A percentile compares a stretch with the other conserved stretches of the same genome.
phyloP scores from a whole-genome alignment of 2,113 vertebrate genomes.

The Theristicus caerulescens region DNA sequence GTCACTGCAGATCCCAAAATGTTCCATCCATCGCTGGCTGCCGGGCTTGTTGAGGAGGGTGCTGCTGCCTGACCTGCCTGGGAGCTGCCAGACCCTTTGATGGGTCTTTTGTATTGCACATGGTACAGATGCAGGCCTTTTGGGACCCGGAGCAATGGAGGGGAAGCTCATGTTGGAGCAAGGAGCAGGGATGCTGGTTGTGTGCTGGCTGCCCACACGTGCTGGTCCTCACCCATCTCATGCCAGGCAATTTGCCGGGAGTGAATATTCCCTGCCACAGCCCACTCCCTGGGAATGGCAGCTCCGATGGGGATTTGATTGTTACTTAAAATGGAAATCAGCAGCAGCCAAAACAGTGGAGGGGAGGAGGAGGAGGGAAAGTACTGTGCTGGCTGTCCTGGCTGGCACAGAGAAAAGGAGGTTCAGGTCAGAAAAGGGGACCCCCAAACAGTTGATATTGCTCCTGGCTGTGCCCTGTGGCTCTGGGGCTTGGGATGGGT shows the following conservation, averaged over 20 bases:
- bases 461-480: background rate
- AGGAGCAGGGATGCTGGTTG: background rate
- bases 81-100: background rate
- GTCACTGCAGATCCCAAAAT: background rate
- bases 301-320: background rate
- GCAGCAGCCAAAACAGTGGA: background rate
- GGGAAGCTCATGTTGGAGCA: background rate
- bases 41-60: background rate
- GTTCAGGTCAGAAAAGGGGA: background rate
- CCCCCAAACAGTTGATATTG: background rate
- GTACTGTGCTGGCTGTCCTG: accelerated
- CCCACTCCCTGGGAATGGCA: background rate
- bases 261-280: background rate
- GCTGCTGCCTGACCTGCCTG: background rate
- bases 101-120: background rate
- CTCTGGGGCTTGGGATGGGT: background rate
- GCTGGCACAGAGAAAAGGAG: background rate
- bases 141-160: background rate
- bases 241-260: background rate
- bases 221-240: background rate
- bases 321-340: background rate
- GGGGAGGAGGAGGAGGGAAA: background rate
- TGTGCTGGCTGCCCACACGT: accelerated
- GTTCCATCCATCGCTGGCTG: background rate
- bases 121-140: background rate